Conservation (phyloP, 1,140 invertebrate genomes). For the Scaptomyza pallida region DNA sequence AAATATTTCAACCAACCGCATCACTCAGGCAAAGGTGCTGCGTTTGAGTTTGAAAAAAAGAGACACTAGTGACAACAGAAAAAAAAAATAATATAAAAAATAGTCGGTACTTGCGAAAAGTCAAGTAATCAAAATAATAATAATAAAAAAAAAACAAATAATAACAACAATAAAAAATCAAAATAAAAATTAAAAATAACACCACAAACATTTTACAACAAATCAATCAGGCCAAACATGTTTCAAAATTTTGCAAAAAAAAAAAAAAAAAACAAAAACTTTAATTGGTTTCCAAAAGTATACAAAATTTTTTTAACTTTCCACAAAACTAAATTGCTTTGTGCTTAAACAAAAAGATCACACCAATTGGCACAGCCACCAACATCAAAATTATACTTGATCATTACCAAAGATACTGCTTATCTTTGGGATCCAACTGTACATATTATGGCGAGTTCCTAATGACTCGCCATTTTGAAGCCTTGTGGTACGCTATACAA, state of each 20-base stretch:
- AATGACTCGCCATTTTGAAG: conserved; percentile 15
- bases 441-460: conserved; percentile 26
- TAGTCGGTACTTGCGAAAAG: conserved; percentile 52
- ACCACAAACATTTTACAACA: conserved; percentile 73
- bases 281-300: conserved; percentile 57
- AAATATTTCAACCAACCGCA: conserved; percentile 43
- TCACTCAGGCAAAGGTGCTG: conserved; percentile 73
- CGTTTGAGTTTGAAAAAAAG: conserved; percentile 83
- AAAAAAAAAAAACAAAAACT: conserved; percentile 48
- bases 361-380: conserved; percentile 20
- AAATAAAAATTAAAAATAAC: conserved; percentile 51
- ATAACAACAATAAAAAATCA: conserved; percentile 46
- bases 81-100: conserved; percentile 46
- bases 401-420: not conserved
- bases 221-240: conserved; percentile 84
- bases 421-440: not conserved
- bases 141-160: conserved; percentile 42
- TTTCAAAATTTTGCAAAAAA: conserved; percentile 83
- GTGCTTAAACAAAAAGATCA: conserved; percentile 12
- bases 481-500: conserved; percentile 7
- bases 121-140: conserved; percentile 54
- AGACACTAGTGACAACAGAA: conserved; percentile 83
- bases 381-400: conserved; percentile 1
- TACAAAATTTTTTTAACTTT: conserved; percentile 47
- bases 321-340: conserved; percentile 1